A percentile compares a stretch with the other conserved stretches of the same genome.
Evolutionary conservation across 2,797 vertebrate genomes (phyloP).

Genomic region (Tenualosa thibaudeaui): DNA sequence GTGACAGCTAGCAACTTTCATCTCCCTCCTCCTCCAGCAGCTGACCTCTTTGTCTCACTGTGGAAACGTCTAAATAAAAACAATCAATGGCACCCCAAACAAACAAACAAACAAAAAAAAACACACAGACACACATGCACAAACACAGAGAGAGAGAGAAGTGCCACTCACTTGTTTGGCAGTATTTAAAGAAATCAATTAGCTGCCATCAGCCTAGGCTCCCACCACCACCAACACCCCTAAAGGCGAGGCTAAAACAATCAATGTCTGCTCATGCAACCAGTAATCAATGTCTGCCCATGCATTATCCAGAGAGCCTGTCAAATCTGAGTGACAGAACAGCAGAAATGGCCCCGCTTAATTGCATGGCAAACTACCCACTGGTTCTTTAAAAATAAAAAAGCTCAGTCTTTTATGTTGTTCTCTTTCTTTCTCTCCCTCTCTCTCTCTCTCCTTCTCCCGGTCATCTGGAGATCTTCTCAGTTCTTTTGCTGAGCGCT

Average conservation of each 20-base stretch:
- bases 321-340: not conserved
- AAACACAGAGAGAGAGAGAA: not conserved
- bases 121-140: not conserved
- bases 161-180: not conserved
- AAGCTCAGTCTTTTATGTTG: not conserved
- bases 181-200: slow-evolving; percentile 22
- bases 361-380: not conserved
- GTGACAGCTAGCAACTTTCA: slow-evolving; percentile 3
- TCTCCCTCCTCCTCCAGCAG: not conserved
- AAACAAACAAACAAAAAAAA: not conserved
- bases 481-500: not conserved
- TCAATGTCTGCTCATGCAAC: slow-evolving; percentile 2
- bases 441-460: not conserved
- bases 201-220: not conserved
- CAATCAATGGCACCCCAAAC: not conserved
- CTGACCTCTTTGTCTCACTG: not conserved
- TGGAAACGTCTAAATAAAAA: slow-evolving; percentile 20
- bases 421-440: not conserved
- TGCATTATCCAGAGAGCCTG: slow-evolving; percentile 14
- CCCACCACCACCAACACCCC: not conserved
- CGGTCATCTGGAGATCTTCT: not conserved
- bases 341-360: slow-evolving; percentile 5
- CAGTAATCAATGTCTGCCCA: slow-evolving; percentile 8
- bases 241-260: not conserved
- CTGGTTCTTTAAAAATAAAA: not conserved